Percentiles rank a stretch among this genome's conserved stretches.
phyloP scores from a whole-genome alignment of 1,140 invertebrate species.

The Acromyrmex charruanus region DNA sequence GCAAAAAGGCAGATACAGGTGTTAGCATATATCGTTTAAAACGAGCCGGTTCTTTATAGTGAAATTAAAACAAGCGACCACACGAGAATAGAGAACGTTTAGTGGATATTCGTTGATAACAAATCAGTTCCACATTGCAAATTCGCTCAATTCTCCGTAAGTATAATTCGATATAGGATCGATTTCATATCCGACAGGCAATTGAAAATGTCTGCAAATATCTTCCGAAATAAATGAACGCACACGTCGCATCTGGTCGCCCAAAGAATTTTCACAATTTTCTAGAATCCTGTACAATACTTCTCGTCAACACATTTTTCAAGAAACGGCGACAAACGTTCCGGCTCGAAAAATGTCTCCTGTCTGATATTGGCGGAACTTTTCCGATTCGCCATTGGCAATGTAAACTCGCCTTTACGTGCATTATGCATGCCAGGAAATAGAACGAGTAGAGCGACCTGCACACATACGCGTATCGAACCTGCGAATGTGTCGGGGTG shows the following conservation, averaged over 20 bases:
- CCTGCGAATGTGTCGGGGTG: conserved; percentile 25
- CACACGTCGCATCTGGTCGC: neutral
- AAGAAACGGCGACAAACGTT: conserved; percentile 40
- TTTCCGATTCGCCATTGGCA: conserved; percentile 68
- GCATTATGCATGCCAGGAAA: conserved; percentile 75
- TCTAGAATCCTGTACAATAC: conserved; percentile 16
- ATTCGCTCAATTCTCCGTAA: neutral
- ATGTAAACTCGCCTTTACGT: conserved; percentile 72
- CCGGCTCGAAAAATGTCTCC: conserved; percentile 52
- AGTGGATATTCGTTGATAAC: conserved; percentile 48
- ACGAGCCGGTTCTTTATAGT: conserved; percentile 69
- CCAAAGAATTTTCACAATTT: conserved; percentile 47
- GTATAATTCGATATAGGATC: neutral
- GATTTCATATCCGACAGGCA: conserved; percentile 6
- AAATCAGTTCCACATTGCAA: conserved; percentile 25
- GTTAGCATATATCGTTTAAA: conserved; percentile 77
- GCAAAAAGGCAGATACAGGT: conserved; percentile 59
- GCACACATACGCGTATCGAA: conserved; percentile 50
- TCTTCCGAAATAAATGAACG: conserved; percentile 35
- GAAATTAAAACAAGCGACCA: conserved; percentile 77
- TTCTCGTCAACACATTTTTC: conserved; percentile 45
- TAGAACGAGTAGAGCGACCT: conserved; percentile 69
- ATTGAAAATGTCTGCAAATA: conserved; percentile 32
- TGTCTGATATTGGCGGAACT: conserved; percentile 54
- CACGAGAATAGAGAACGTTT: conserved; percentile 54